A percentile compares a stretch with the other conserved stretches of the same genome.
Evolutionary conservation across 1,140 invertebrate species (phyloP).

Genomic region (Macrotrachela quadricornifera): DNA sequence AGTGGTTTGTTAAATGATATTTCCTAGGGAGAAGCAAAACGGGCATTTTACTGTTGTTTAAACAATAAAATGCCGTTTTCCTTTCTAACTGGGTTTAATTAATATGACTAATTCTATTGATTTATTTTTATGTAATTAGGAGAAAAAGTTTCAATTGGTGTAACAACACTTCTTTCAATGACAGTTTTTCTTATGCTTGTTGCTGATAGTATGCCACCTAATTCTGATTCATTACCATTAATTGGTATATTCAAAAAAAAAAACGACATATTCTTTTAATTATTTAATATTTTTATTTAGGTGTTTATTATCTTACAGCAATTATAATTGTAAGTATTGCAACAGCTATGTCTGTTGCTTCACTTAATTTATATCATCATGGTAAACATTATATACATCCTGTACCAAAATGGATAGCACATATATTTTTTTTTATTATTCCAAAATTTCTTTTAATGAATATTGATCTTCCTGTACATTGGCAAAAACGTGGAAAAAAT

Average conservation of each 20-base stretch:
- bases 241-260: conserved; percentile 45
- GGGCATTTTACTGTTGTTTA: no score
- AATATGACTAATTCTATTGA: conserved; percentile 15
- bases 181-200: conserved; percentile 82
- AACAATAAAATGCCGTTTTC: no score
- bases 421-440: conserved; percentile 1
- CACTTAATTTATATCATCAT: conserved; percentile 60
- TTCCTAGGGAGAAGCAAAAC: no score
- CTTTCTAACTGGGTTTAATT: no score
- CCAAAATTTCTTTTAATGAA: conserved; percentile 1
- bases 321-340: conserved; percentile 71
- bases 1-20: conserved; percentile 51
- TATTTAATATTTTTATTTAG: conserved; percentile 29
- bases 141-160: conserved; percentile 47
- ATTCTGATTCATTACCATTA: conserved; percentile 60
- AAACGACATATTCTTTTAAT: not conserved
- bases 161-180: conserved; percentile 69
- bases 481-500: no score
- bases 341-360: conserved; percentile 49
- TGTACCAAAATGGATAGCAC: not conserved
- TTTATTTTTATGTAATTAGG: not conserved
- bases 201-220: conserved; percentile 65
- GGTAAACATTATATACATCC: not conserved
- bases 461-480: no score
- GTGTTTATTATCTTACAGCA: conserved; percentile 69